Percentiles rank a stretch among this genome's conserved stretches.
Evolutionary conservation across 2,888 invertebrate species (phyloP).

Genomic region (Troilus luridus): DNA sequence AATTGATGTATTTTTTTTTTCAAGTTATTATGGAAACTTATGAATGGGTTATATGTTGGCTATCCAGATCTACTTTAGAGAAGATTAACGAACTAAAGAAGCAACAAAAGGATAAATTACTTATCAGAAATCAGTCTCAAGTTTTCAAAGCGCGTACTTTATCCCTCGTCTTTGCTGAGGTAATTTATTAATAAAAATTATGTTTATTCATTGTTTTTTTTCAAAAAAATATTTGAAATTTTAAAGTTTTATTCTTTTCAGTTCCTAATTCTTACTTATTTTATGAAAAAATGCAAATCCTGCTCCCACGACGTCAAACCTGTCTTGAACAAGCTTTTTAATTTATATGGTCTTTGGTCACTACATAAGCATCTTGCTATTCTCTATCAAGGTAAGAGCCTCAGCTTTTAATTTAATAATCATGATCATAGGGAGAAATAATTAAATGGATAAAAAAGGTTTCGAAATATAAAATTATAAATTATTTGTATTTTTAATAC

Average conservation of each 20-base stretch:
- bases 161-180: conserved; percentile 84
- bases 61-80: conserved; percentile 79
- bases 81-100: conserved; percentile 74
- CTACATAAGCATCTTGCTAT: conserved; percentile 81
- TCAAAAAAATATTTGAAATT: background rate
- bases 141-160: conserved; percentile 84
- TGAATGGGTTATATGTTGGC: conserved; percentile 87
- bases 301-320: conserved; percentile 68
- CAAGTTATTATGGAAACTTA: conserved; percentile 81
- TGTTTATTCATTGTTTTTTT: conserved; percentile 66
- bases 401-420: background rate
- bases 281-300: conserved; percentile 67
- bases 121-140: conserved; percentile 85
- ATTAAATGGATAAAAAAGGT: no score
- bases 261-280: conserved; percentile 47
- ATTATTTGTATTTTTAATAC: no score
- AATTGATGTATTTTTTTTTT: conserved; percentile 67
- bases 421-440: background rate
- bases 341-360: conserved; percentile 74
- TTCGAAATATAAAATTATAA: no score
- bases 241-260: conserved; percentile 19
- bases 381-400: conserved; percentile 77
- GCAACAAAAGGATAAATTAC: conserved; percentile 78
- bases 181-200: conserved; percentile 64
- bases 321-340: conserved; percentile 73